Evolutionary conservation across 2,113 vertebrate species (phyloP).

Genomic region (Triplophysa tibetana): DNA sequence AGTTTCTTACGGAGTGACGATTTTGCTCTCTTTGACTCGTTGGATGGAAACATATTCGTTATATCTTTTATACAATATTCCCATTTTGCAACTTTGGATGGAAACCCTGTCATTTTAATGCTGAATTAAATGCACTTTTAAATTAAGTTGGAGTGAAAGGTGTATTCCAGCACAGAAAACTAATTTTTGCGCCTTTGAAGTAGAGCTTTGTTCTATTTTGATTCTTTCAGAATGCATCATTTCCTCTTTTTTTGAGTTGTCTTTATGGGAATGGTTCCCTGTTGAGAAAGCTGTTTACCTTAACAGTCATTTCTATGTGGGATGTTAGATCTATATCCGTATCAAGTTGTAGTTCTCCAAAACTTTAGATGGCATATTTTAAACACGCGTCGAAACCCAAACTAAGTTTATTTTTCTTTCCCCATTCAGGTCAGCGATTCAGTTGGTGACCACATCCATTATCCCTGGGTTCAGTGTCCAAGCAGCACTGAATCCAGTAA

Average conservation of each 20-base stretch:
- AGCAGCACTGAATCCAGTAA: conserved; percentile 41
- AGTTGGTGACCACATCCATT: conserved; percentile 5
- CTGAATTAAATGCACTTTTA: no score
- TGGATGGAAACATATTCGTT: no score
- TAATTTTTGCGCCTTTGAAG: background rate
- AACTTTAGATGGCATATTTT: no score
- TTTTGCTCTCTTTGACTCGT: no score
- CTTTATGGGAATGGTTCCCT: background rate
- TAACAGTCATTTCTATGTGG: background rate
- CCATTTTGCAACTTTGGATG: no score
- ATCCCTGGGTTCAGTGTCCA: conserved; percentile 27
- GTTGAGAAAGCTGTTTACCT: background rate
- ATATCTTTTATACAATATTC: no score
- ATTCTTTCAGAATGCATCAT: background rate
- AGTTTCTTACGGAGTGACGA: no score
- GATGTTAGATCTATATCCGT: no score
- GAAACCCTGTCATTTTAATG: no score
- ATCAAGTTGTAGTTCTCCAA: no score
- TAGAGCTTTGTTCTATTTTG: background rate
- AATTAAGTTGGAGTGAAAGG: no score
- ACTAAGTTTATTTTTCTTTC: background rate
- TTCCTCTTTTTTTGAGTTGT: background rate
- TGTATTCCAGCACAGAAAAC: background rate
- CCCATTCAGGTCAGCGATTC: background rate
- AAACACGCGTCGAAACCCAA: no score